Percentiles rank a stretch among this genome's conserved stretches.
Evolutionary conservation across 1,140 invertebrate species (phyloP).

Genomic region (Thaumetopoea pityocampa): DNA sequence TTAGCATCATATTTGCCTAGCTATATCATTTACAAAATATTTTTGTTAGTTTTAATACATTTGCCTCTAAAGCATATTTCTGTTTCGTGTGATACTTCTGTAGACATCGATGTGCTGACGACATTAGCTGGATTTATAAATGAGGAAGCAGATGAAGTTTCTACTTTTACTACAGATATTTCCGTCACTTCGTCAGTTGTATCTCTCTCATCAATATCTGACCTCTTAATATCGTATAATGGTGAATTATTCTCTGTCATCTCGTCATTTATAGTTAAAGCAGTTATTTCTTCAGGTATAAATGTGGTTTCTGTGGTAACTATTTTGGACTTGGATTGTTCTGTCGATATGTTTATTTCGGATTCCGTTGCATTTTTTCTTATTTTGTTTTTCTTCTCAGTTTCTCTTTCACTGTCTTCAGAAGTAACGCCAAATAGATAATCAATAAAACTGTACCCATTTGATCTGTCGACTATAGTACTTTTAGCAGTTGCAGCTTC

Average conservation of each 20-base stretch:
- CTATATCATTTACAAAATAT: slow-evolving; percentile 41
- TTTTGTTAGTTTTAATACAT: slow-evolving; percentile 84
- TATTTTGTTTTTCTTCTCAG: slow-evolving; percentile 17
- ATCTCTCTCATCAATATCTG: slow-evolving; percentile 17
- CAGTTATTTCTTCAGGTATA: slow-evolving; percentile 61
- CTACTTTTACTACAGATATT: slow-evolving; percentile 36
- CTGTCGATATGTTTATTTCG: slow-evolving; percentile 24
- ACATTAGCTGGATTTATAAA: slow-evolving; percentile 77
- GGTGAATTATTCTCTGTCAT: slow-evolving; percentile 19
- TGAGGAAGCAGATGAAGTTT: slow-evolving; percentile 56
- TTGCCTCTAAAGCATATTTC: slow-evolving; percentile 90
- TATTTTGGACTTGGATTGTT: slow-evolving; percentile 33
- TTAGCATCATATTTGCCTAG: slow-evolving; percentile 39
- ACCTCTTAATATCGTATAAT: slow-evolving; percentile 29
- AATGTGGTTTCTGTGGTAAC: slow-evolving; percentile 54
- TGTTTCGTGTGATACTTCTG: slow-evolving; percentile 88
- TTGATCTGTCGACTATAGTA: slow-evolving; percentile 38
- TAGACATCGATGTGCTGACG: slow-evolving; percentile 84
- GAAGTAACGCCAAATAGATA: slow-evolving; percentile 58
- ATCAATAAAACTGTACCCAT: slow-evolving; percentile 62
- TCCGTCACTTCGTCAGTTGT: slow-evolving; percentile 30
- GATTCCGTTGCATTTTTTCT: slow-evolving; percentile 9
- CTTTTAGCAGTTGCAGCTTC: slow-evolving; percentile 32
- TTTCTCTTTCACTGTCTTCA: slow-evolving; percentile 21
- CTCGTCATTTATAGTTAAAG: slow-evolving; percentile 20